Evolutionary conservation across 37 sponge, comb jelly and placozoan genomes (phyloP).

Genomic region (Beroe forskalii): DNA sequence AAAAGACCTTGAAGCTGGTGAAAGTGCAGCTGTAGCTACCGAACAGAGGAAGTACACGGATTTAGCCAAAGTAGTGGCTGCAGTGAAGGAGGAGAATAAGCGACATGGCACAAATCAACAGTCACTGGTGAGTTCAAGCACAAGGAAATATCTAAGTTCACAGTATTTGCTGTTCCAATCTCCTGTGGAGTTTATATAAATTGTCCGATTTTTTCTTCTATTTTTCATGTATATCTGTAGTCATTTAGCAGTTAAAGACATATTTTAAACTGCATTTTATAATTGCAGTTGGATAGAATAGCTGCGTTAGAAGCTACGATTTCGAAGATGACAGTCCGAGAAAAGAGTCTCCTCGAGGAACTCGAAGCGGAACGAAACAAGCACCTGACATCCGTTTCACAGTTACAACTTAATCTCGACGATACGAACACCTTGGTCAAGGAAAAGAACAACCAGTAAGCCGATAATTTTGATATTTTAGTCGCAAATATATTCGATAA

Average conservation of each 20-base stretch:
- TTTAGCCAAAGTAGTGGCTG: background rate
- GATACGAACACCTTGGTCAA: background rate
- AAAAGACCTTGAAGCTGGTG: slow-evolving; percentile 32
- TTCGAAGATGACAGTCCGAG: background rate
- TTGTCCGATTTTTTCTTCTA: no score
- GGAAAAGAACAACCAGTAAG: slow-evolving; percentile 22
- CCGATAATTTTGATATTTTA: background rate
- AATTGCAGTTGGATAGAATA: background rate
- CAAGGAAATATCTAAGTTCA: background rate
- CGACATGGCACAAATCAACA: background rate
- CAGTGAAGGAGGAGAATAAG: background rate
- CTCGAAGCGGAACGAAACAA: background rate
- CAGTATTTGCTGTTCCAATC: no score
- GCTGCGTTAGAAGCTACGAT: background rate
- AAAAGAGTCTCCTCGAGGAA: background rate
- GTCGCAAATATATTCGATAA: no score
- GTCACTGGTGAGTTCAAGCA: background rate
- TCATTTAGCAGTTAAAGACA: no score
- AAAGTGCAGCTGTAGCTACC: slow-evolving; percentile 42
- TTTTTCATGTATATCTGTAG: no score
- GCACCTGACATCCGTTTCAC: background rate
- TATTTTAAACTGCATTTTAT: no score
- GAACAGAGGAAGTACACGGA: background rate
- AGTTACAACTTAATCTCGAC: slow-evolving; percentile 5
- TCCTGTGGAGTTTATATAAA: no score